These are phyloP conservation scores for Macrocentrus cingulum DNA, from an alignment of 1,140 invertebrate species.

Conservation along the genomic window DNA sequence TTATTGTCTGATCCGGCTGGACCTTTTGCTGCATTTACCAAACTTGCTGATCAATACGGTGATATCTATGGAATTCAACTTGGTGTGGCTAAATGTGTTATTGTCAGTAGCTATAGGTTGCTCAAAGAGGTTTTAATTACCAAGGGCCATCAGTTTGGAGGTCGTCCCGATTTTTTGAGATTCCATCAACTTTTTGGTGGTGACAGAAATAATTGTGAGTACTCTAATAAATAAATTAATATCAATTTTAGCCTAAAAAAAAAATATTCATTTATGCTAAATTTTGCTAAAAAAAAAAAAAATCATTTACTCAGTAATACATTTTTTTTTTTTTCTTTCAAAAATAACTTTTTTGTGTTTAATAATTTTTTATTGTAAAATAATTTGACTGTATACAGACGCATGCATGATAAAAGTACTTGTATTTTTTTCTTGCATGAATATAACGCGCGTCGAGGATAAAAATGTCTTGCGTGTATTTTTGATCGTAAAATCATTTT, in stretches of 20 bases:
- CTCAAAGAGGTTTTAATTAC: conserved; percentile 80
- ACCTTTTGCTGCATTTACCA: conserved; percentile 74
- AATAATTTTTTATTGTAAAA: too few relatives aligned
- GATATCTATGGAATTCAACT: conserved; percentile 74
- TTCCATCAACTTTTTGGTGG: conserved; percentile 75
- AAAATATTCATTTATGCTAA: not conserved
- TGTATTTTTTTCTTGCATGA: too few relatives aligned
- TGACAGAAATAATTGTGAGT: conserved; percentile 79
- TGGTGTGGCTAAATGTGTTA: conserved; percentile 70
- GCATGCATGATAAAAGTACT: too few relatives aligned
- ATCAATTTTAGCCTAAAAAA: not conserved
- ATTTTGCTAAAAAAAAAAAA: too few relatives aligned
- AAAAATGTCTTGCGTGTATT: too few relatives aligned
- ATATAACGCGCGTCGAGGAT: too few relatives aligned
- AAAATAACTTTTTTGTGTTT: too few relatives aligned
- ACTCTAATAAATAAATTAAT: conserved; percentile 14
- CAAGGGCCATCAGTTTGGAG: conserved; percentile 78
- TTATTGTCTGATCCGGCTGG: conserved; percentile 66
- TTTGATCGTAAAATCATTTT: too few relatives aligned
- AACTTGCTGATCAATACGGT: conserved; percentile 70
- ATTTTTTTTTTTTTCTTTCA: too few relatives aligned
- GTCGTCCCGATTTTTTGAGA: conserved; percentile 76
- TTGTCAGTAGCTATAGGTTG: conserved; percentile 73
- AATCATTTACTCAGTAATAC: too few relatives aligned
- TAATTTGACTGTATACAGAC: too few relatives aligned